Percentiles rank a stretch among this genome's conserved stretches.
These are phyloP conservation scores for Caretta caretta DNA, from an alignment of 2,113 vertebrate species.

Conservation along the genomic window DNA sequence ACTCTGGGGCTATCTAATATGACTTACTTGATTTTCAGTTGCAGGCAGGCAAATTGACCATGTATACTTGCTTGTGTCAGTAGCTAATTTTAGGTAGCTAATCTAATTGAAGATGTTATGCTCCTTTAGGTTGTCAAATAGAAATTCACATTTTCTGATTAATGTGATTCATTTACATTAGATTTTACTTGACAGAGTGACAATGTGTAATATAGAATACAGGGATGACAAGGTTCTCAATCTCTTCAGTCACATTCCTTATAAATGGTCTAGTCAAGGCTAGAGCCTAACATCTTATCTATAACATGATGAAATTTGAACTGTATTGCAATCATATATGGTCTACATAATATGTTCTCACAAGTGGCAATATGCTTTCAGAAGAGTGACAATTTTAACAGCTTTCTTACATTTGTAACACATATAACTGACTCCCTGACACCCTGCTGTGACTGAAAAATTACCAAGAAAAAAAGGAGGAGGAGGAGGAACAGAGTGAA, in stretches of 20 bases:
- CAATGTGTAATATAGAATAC: conserved; percentile 69
- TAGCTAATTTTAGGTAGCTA: conserved; percentile 79
- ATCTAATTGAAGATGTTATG: conserved; percentile 79
- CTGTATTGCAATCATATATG: background rate
- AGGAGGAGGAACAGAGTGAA: background rate
- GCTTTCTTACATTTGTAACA: background rate
- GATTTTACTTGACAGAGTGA: conserved; percentile 79
- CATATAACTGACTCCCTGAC: background rate
- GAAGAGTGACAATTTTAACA: conserved; percentile 26
- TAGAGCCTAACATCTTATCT: conserved; percentile 68
- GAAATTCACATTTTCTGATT: conserved; percentile 81
- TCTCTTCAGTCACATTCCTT: conserved; percentile 76
- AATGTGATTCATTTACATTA: conserved; percentile 82
- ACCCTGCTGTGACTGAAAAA: background rate
- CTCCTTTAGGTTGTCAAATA: conserved; percentile 80
- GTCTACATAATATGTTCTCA: conserved; percentile 9
- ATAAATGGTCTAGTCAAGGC: conserved; percentile 77
- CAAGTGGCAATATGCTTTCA: conserved; percentile 15
- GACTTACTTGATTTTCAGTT: conserved; percentile 73
- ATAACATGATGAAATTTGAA: conserved; percentile 66
- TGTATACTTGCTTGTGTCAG: conserved; percentile 72
- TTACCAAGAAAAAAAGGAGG: background rate
- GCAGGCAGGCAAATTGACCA: conserved; percentile 72
- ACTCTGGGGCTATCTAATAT: conserved; percentile 56
- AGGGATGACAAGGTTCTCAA: conserved; percentile 75